Evolutionary conservation across 2,888 invertebrate genomes (phyloP), one percentile per base, ranked within the genome.

Genomic region (Agrilus biguttatus): DNA sequence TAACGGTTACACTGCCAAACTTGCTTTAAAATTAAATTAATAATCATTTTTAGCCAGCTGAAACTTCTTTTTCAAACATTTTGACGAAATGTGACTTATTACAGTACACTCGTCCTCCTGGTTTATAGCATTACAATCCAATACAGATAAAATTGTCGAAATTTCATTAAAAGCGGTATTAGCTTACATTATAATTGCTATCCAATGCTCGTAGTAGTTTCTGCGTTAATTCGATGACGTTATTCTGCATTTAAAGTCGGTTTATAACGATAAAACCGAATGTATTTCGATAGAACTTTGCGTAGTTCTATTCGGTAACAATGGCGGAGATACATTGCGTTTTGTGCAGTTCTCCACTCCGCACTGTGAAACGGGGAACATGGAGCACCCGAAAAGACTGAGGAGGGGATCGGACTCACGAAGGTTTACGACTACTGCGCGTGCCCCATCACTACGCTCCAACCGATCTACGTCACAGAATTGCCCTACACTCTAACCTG

Each of bases 161-260:
- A 52, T 54, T 49, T 53, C 53, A 45, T 45, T 48, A 56, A 57
- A 54, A 51, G 46, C 41, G 45, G 43, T 41, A 52, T 52, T 53
- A 57, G 87, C 91, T 91, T 88, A 93, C 93, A 91, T 93, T 91
- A 80, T 92, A 89, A 76, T 89, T 87, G 77, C 79, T 83, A 83
- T 93, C 92, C 78, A 93, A 80, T 73, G 91, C 87, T 81, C 85
- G 84, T 77, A 88, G 84, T 81, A 93, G 84, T 81, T 83, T 88
- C 76, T 87, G 83, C 77, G 90, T 90, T 77, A 93, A 81, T 77
- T 91, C 87, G 75, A 78, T 79, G 73, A 80, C 79, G 75, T 79
- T 78, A 75, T 78, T 76, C 79, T 78, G 81, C 81, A 81, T 81
- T 80, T 80, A 80, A 76, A 75, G 58, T 63, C 61, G 61, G 61